Evolutionary conservation across 2,797 vertebrate species (phyloP), one percentile per base, ranked within the genome.

Genomic region (Alcedo quadribrachys): DNA sequence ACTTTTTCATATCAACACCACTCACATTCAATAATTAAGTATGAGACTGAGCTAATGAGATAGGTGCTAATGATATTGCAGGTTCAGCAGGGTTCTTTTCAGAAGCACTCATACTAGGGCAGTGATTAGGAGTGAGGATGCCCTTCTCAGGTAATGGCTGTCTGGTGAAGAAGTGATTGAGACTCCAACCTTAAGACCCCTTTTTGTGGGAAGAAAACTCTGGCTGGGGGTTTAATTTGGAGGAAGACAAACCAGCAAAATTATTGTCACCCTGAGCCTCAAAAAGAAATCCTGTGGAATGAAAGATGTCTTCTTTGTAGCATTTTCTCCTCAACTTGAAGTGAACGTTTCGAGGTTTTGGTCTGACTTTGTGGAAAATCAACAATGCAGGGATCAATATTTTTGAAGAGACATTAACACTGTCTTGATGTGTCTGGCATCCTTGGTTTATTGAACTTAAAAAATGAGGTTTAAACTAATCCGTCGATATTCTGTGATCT

Each of bases 401-500:
- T 95, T 95, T 67, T 87, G 8, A 86, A 88, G 83, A 85, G 48
- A 63, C 15, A 50, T 88, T 90, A 74, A 86, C 91, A 54, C 50
- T 71, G 10, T 50, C 54, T 74, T 60, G 65, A 28, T 87, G 27
- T 62, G 42, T 77, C 32, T 85, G 35, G 58, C 58, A 80, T 86
- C 50, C 33, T 79, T 80, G 68, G 17, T 85, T 91, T 91, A 82
- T 68, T 80, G 68, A 70, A 75, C 7, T 86, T 82, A 67, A 70
- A 37, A 37, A 46, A 82, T 46, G 71, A 90, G 24, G 40, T 89
- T 87, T 88, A 87, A 88, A 80, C 45, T 71, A 91, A 85, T 71
- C 40, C 14, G 30, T 69, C 11, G 4, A 70, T 84, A 43, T 58
- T 88, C 82, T 63, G 60, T 84, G 68, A 89, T 79, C 28, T 63